Conservation (phyloP, 92 coral and sea anemone genomes). For the Paragorgia papillata region DNA sequence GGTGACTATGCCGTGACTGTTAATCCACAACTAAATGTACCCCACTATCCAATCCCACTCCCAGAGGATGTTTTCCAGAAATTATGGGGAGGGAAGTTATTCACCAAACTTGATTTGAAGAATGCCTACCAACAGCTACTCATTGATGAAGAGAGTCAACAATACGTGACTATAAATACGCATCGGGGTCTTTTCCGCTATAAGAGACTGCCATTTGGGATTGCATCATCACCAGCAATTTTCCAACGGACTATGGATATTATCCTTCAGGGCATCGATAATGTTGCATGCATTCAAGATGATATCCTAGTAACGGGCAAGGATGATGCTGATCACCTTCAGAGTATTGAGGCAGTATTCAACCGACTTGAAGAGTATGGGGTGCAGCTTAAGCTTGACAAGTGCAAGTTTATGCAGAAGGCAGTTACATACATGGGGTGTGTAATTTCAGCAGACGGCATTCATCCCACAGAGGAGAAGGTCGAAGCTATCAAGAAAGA, state of each 20-base stretch:
- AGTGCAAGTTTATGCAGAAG: too few relatives aligned
- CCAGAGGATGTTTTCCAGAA: constrained; percentile 63
- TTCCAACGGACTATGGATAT: constrained; percentile 33
- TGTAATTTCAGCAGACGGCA: constrained; percentile 30
- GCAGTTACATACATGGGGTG: constrained; percentile 50
- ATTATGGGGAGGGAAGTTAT: constrained; percentile 52
- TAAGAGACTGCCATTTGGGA: constrained; percentile 44
- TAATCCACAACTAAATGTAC: too few relatives aligned
- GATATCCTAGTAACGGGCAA: too few relatives aligned
- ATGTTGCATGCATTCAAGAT: too few relatives aligned
- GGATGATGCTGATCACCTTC: too few relatives aligned
- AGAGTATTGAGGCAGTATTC: too few relatives aligned
- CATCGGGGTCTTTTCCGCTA: constrained; percentile 27
- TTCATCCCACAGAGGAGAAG: constrained; percentile 30
- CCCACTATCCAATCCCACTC: constrained; percentile 57
- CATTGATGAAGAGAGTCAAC: constrained; percentile 49
- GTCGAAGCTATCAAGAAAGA: too few relatives aligned
- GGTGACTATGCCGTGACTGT: constrained; percentile 40
- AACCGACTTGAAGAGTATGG: too few relatives aligned
- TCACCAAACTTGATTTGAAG: constrained; percentile 60
- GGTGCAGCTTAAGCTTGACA: too few relatives aligned
- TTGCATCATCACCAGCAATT: constrained; percentile 40
- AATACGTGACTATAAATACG: constrained; percentile 60
- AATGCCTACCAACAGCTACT: constrained; percentile 67
- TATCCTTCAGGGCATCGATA: too few relatives aligned